phyloP scores from a whole-genome alignment of 2,797 vertebrate genomes.

The Typhlichthys subterraneus region DNA sequence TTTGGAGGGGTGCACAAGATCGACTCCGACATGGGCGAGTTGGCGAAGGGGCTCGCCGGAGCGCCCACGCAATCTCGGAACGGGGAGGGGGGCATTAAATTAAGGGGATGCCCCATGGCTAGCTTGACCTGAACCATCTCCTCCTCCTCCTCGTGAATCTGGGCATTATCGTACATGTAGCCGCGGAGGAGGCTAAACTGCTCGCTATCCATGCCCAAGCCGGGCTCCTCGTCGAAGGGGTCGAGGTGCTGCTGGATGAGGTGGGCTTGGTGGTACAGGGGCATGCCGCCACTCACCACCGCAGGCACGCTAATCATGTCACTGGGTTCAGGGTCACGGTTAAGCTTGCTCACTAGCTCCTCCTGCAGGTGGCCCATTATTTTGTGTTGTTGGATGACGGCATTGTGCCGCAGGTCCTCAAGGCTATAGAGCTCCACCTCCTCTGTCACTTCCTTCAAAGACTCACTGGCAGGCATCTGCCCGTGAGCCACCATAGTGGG shows the following conservation, averaged over 20 bases:
- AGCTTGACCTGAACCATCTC: conserved; percentile 79
- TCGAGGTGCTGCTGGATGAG: conserved; percentile 72
- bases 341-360: conserved; percentile 69
- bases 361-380: conserved; percentile 81
- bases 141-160: conserved; percentile 80
- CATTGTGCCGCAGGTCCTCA: conserved; percentile 71
- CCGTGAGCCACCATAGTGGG: conserved; percentile 83
- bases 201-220: conserved; percentile 81
- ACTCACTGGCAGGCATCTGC: conserved; percentile 63
- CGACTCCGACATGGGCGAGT: conserved; percentile 91
- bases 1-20: conserved; percentile 88
- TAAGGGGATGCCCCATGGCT: conserved; percentile 84
- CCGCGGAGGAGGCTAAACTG: conserved; percentile 89
- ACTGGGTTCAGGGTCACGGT: conserved; percentile 71
- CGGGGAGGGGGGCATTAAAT: conserved; percentile 92
- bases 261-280: conserved; percentile 76
- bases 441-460: conserved; percentile 45
- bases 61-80: conserved; percentile 89
- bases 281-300: conserved; percentile 66
- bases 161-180: conserved; percentile 87
- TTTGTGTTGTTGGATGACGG: conserved; percentile 67
- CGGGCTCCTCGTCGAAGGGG: conserved; percentile 77
- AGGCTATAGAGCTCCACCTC: conserved; percentile 81
- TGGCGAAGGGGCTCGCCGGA: conserved; percentile 83
- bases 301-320: conserved; percentile 69